These are phyloP conservation scores for Ariolimax columbianus DNA, from an alignment of 2,888 invertebrate species.

Conservation along the genomic window DNA sequence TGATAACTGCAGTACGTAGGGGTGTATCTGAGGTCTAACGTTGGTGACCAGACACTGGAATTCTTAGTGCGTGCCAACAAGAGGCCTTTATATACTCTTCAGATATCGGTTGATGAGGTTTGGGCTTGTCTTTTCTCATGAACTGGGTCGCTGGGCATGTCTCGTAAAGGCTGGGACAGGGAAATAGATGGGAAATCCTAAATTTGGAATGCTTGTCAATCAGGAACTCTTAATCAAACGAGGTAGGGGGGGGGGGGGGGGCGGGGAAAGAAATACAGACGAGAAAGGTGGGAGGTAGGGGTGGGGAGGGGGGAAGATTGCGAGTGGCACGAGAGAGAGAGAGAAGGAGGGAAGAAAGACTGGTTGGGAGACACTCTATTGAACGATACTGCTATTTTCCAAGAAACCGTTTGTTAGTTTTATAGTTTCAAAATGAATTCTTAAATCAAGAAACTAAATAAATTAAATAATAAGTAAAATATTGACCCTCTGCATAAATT, in stretches of 20 bases:
- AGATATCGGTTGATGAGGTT: neutral
- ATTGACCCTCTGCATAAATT: no score
- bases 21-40: neutral
- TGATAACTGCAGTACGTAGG: neutral
- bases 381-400: neutral
- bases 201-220: conserved; percentile 24
- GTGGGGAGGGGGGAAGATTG: neutral
- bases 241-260: neutral
- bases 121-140: neutral
- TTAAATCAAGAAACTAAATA: no score
- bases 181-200: neutral
- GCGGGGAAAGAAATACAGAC: neutral
- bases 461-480: no score
- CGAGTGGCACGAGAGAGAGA: neutral
- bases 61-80: neutral
- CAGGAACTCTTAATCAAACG: neutral
- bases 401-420: no score
- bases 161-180: no score
- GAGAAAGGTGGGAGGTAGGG: no score
- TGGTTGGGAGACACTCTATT: neutral
- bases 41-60: neutral
- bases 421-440: no score
- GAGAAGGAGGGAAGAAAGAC: neutral
- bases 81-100: neutral
- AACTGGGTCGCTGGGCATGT: conserved; percentile 18